Evolutionary conservation across 2,113 vertebrate species (phyloP).

Genomic region (Caracal caracal): DNA sequence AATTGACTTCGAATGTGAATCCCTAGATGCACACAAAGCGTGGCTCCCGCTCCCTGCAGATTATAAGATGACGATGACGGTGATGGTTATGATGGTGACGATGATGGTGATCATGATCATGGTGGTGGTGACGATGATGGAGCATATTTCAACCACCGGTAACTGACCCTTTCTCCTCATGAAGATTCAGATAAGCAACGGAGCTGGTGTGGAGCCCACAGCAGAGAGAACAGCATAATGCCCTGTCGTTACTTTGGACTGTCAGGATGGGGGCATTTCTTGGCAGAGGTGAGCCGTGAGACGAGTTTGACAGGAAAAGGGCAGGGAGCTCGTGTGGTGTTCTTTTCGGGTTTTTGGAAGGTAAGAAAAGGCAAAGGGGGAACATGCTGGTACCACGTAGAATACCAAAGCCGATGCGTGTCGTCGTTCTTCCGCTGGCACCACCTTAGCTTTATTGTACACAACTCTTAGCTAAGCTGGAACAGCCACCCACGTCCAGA

Average conservation of each 20-base stretch:
- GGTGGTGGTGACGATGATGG: neutral
- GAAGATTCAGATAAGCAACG: neutral
- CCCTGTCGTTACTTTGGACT: neutral
- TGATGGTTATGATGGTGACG: neutral
- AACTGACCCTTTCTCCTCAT: neutral
- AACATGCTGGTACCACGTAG: fast-evolving
- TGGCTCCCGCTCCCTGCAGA: neutral
- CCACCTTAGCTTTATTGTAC: neutral
- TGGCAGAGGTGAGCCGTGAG: neutral
- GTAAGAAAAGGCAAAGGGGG: neutral
- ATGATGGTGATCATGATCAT: neutral
- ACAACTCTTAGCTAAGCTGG: no score
- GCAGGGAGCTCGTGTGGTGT: neutral
- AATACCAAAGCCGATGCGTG: neutral
- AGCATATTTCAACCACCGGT: neutral
- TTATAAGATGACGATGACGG: neutral
- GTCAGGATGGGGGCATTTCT: neutral
- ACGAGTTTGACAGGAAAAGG: neutral
- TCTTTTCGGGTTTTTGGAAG: neutral
- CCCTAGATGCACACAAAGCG: neutral
- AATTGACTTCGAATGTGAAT: neutral
- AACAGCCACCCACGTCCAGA: fast-evolving
- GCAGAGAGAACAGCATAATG: neutral
- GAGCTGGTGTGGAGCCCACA: neutral
- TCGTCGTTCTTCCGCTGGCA: fast-evolving